Evolutionary conservation across 1,140 invertebrate species (phyloP).

Genomic region (Nephotettix cincticeps): DNA sequence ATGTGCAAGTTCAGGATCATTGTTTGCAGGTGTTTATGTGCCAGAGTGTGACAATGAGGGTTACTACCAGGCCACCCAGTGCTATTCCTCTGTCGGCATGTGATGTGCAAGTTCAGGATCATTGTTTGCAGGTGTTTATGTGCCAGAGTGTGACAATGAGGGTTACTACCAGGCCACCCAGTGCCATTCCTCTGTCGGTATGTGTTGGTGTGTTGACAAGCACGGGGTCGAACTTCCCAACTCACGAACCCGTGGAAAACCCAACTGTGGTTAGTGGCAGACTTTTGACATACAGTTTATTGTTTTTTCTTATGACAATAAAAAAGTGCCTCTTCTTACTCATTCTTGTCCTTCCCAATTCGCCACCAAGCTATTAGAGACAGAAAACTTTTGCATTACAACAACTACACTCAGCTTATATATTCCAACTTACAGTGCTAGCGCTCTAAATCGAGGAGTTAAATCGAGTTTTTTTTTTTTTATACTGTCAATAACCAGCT

Average conservation of each 20-base stretch:
- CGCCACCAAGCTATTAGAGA: no score
- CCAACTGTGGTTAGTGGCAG: constrained; percentile 74
- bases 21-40: constrained; percentile 67
- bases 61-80: constrained; percentile 83
- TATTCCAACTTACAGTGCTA: no score
- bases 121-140: constrained; percentile 64
- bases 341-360: no score
- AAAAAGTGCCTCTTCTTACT: no score
- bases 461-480: no score
- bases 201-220: constrained; percentile 93
- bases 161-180: constrained; percentile 85
- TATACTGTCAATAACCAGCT: no score
- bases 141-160: constrained; percentile 80
- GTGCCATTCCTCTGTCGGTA: constrained; percentile 77
- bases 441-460: no score
- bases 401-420: no score
- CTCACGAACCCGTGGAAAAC: constrained; percentile 78
- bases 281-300: no score
- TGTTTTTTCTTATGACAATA: no score
- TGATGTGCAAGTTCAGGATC: constrained; percentile 74
- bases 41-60: constrained; percentile 84
- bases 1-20: constrained; percentile 70
- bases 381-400: no score
- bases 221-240: constrained; percentile 86
- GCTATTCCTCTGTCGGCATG: constrained; percentile 79